Conservation (phyloP, 2,797 vertebrate genomes). For the Sciurus vulgaris region DNA sequence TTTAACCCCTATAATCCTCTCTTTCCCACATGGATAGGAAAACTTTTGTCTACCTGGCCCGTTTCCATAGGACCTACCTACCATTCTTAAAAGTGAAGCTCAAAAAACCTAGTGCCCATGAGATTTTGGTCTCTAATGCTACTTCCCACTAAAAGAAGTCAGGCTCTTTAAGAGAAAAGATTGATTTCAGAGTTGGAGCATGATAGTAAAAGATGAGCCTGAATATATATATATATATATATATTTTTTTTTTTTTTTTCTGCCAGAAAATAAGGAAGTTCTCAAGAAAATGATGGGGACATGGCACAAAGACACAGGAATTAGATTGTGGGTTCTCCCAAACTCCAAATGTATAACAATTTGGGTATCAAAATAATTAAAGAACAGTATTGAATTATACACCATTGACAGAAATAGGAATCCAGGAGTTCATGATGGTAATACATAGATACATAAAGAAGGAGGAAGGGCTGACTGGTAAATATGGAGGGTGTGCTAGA, state of each 20-base stretch:
- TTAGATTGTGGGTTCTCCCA: neutral
- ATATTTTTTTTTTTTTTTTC: too few species aligned
- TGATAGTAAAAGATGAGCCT: neutral
- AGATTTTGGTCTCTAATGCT: neutral
- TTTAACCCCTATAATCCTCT: neutral
- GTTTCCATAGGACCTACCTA: neutral
- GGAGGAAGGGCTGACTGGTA: neutral
- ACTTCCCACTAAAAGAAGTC: constrained; percentile 6
- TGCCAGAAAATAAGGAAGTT: neutral
- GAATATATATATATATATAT: neutral
- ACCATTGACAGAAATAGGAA: neutral
- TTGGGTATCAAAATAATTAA: neutral
- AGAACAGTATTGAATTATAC: neutral
- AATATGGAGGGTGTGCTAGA: neutral
- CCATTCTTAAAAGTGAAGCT: neutral
- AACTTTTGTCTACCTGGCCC: neutral
- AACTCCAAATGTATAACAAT: neutral
- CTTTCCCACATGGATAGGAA: neutral
- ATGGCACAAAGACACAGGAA: neutral
- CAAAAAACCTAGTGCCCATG: neutral
- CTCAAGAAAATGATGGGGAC: neutral
- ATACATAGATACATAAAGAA: neutral
- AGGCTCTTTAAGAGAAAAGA: neutral
- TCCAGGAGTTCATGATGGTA: neutral
- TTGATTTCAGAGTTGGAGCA: neutral